A percentile compares a stretch with the other conserved stretches of the same genome.
Evolutionary conservation across 2,113 vertebrate genomes (phyloP).

Genomic region (Cricetomys ansorgei): DNA sequence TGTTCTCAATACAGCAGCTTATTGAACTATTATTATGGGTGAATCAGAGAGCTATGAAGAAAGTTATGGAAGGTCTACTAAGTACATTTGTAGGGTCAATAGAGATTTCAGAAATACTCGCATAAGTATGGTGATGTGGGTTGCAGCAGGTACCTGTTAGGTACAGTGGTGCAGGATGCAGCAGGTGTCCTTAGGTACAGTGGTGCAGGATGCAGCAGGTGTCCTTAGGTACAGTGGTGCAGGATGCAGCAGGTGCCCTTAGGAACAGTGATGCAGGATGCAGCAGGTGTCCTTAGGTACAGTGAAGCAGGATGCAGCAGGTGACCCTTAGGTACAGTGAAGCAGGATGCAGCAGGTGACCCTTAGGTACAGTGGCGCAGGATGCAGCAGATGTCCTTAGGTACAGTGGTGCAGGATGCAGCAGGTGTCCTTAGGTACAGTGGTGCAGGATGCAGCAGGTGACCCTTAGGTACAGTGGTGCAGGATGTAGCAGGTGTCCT

Average conservation of each 20-base stretch:
- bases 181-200: too few relatives aligned
- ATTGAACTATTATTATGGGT: background rate
- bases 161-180: too few relatives aligned
- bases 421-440: too few relatives aligned
- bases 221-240: too few relatives aligned
- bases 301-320: too few relatives aligned
- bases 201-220: background rate
- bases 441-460: background rate
- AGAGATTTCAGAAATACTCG: background rate
- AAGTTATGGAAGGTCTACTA: background rate
- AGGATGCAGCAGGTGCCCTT: background rate
- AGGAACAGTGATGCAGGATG: too few relatives aligned
- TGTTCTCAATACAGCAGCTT: background rate
- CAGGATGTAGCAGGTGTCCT: background rate
- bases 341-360: background rate
- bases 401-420: too few relatives aligned
- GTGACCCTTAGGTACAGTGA: too few relatives aligned
- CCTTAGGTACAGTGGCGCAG: too few relatives aligned
- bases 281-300: background rate
- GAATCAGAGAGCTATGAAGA: background rate
- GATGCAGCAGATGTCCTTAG: background rate
- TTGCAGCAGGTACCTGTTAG: background rate
- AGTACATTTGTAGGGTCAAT: background rate
- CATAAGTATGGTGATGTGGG: fast-evolving
- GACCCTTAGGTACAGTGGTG: too few relatives aligned